These are phyloP conservation scores for Oryctolagus cuniculus DNA, from an alignment of 2,113 vertebrate genomes.

Conservation along the genomic window DNA sequence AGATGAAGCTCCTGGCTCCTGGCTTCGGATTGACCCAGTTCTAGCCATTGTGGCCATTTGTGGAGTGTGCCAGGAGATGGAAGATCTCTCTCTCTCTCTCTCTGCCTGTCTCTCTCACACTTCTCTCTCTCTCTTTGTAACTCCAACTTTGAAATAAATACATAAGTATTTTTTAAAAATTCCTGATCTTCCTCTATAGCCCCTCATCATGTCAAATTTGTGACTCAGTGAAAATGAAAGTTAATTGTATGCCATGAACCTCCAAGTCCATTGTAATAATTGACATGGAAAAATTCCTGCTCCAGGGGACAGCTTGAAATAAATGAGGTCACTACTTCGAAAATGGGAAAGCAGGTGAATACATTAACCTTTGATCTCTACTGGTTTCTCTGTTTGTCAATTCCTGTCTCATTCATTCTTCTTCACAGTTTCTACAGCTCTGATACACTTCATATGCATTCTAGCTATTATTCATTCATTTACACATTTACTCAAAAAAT, in stretches of 20 bases:
- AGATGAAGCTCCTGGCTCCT: too few species aligned
- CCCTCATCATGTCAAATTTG: background rate
- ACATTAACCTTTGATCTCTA: conserved; percentile 30
- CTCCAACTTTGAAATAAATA: too few species aligned
- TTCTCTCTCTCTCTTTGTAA: too few species aligned
- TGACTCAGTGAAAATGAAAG: conserved; percentile 15
- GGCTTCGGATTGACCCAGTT: too few species aligned
- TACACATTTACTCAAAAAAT: background rate
- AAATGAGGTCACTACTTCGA: conserved; percentile 27
- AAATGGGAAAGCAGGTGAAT: background rate
- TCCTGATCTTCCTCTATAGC: background rate
- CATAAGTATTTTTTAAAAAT: background rate
- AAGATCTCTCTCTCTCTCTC: too few species aligned
- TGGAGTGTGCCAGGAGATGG: too few species aligned
- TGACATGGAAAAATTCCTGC: conserved; percentile 22
- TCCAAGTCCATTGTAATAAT: conserved; percentile 16
- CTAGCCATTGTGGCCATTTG: too few species aligned
- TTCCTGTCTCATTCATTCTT: background rate
- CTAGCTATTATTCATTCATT: background rate
- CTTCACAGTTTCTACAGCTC: background rate
- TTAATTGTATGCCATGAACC: background rate
- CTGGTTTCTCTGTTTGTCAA: background rate
- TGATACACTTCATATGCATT: background rate
- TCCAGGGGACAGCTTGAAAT: conserved; percentile 36
- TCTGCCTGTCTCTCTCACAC: too few species aligned